Evolutionary conservation across 2,797 vertebrate genomes (phyloP), one percentile per base, ranked within the genome.

Genomic region (Chaetodon trifasciatus): DNA sequence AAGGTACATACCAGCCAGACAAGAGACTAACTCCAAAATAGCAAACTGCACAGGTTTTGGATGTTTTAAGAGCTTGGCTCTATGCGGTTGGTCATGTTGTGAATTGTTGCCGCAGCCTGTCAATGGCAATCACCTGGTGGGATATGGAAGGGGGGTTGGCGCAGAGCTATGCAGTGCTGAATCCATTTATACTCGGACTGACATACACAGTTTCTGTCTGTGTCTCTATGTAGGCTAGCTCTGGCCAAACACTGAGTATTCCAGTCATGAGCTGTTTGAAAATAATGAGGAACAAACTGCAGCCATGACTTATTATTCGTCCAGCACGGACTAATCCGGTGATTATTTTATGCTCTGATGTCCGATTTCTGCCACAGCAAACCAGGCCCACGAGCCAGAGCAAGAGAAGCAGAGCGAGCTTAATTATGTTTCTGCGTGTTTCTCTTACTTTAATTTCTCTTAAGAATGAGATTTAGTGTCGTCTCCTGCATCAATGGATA

Each of bases 21-120:
- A 91, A 92, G 93, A 89, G 80, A 84, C 81, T 42, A 42, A 74
- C 75, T 89, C 92, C 44, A 89, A 95, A 96, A 96, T 96, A 96
- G 94, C 90, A 87, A 79, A 78, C 76, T 62, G 73, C 63, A 90
- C 92, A 89, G 88, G 88, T 94, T 87, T 78, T 63, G 69, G 66
- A 78, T 91, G 89, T 52, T 90, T 91, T 23, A 79, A 80, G 62
- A 82, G 85, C 75, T 64, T 84, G 74, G 68, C 74, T 66, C 50
- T 40, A 16, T 79, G 72, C 40, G 19, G 68, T 74, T 50, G 58
- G 58, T 78, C 85, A 77, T 84, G 80, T 86, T 53, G 62, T 70
- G 82, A 83, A 91, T 93, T 88, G 89, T 70, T 88, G 66, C 64
- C 65, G 71, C 74, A 32, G 77, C 58, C 76, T 90, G 79, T 88